Base-by-base conservation (phyloP, 2,888 invertebrate species). In the Hipparchia sbordonii region DNA sequence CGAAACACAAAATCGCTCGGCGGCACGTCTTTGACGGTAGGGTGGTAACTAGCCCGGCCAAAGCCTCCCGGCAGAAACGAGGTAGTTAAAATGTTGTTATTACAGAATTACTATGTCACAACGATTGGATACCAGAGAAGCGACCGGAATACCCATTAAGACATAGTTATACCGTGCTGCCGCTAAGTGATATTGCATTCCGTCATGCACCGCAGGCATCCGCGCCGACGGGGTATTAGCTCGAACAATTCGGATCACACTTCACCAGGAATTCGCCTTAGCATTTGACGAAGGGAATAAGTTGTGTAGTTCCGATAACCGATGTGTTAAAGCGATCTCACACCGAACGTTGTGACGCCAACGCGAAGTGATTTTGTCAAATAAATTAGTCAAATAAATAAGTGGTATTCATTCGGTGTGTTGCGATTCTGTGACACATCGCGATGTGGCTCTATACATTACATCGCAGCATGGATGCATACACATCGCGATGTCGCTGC, bases 131-230 rank as follows among this genome's bases (percentile, higher is more conserved):
- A 69, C 69, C 69, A n/a, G 39, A 23, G 33, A 33, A 60, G 51
- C 33, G 46, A 52, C 39, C 52, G 69, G 61, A 69, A 69, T 69
- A 69, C 69, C 61, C 69, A 59, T 59, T 48, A 9, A 10, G 69
- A 52, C 60, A 69, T 69, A 52, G 69, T 61, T 69, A 39, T n/a
- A 61, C 52, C 57, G 72, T 48, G 59, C 54, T 63, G 54, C 70
- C 52, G 61, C 57, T 76, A 69, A 70, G 60, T 70, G 67, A 74
- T 74, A 76, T 76, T 76, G 68, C 74, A 76, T 76, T 76, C 76
- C 76, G n/a, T 62, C 48, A 66, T 63, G 65, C 61, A 71, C 76
- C 74, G 61, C 74, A 74, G 62, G 67, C 72, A 67, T 74, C 69
- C 69, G 54, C 57, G 66, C 54, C 46, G 60, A 23, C 54, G 57